Evolutionary conservation across 2,888 invertebrate species (phyloP), one percentile per base, ranked within the genome.

Genomic region (Synergus gifuensis): DNA sequence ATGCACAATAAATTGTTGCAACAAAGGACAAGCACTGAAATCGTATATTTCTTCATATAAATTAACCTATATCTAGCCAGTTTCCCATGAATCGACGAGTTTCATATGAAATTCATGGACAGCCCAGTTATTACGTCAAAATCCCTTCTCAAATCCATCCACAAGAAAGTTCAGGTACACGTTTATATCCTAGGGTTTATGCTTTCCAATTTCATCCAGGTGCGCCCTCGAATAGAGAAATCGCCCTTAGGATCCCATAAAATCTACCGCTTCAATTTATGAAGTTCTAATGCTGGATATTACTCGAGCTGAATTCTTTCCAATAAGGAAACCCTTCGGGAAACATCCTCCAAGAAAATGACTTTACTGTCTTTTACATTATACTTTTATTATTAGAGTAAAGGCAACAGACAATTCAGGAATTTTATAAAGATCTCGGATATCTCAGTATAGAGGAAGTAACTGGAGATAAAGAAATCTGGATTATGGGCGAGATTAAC

Each of bases 41-140:
- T 49, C 49, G 49, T 8, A 69, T 54, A 28, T 69, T 28, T 49
- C 22, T 67, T 18, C 67, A 18, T 28, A 69, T 46, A 36, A 22
- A 69, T 46, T 67, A 67, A 46, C 28, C 69, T 8, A 49, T 46
- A n/a, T 46, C 28, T 36, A 73, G 16, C n/a, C 36, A 54, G 36
- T 54, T 16, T 49, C 4, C 7, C 11, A 40, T 73, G 54, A 73
- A 54, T 16, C 9, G n/a, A 36, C 11, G 49, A 49, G n/a, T 36
- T 54, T 73, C 54, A n/a, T 73, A 73, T 40, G 73, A 54, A 54
- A 73, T 73, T 54, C 54, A 73, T 36, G 36, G 36, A 73, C 40
- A 54, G 9, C 11, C 5, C 36, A 73, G 11, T 3, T 36, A 8
- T 54, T 14, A 22, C 60, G 60, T 60, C 60, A 14, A 60, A 40